These are phyloP conservation scores for Rhinophrynus dorsalis DNA, from an alignment of 2,797 vertebrate species.

Conservation along the genomic window DNA sequence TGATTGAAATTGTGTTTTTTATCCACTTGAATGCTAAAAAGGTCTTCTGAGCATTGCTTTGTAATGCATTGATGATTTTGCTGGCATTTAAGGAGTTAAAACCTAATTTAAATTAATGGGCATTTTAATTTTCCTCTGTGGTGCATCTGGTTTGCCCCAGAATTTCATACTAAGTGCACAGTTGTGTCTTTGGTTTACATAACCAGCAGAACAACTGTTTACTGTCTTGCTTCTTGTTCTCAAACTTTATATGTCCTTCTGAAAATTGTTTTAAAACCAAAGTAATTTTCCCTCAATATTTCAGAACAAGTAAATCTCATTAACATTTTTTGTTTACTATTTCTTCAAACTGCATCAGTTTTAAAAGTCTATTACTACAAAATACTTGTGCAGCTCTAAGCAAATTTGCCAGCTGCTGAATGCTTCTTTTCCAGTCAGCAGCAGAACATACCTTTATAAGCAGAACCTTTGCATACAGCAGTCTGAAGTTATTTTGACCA, in stretches of 20 bases:
- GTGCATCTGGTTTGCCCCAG: too few species aligned
- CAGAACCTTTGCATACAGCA: conserved; percentile 1
- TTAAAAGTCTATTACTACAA: conserved; percentile 6
- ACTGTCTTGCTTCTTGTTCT: not conserved
- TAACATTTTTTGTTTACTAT: not conserved
- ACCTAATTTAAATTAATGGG: too few species aligned
- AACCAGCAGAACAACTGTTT: too few species aligned
- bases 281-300: not conserved
- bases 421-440: conserved; percentile 1
- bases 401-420: conserved; percentile 24
- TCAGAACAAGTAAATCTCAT: not conserved
- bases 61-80: too few species aligned
- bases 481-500: too few species aligned
- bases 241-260: not conserved
- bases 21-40: too few species aligned
- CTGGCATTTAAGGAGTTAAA: too few species aligned
- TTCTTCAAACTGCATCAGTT: not conserved
- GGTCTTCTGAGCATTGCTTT: too few species aligned
- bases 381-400: conserved; percentile 5
- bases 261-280: not conserved
- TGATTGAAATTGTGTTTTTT: too few species aligned
- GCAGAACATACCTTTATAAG: not conserved
- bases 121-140: too few species aligned
- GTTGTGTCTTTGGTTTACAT: too few species aligned
- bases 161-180: too few species aligned